Conservation (phyloP, 1,140 invertebrate species). For the Ceratosolen solmsi region DNA sequence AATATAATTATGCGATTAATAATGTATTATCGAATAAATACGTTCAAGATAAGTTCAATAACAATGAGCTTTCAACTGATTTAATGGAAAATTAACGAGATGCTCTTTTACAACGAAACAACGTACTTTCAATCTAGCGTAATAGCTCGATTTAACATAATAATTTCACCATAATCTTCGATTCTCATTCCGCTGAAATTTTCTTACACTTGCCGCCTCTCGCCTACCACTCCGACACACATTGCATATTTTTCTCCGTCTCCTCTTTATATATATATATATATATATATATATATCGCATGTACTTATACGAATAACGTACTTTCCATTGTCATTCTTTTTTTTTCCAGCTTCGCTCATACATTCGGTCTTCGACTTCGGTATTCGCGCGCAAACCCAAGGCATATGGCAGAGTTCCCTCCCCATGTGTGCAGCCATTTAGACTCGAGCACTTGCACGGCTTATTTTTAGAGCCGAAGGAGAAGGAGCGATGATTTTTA, state of each 20-base stretch:
- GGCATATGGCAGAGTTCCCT: neutral
- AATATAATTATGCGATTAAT: no score
- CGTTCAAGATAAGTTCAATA: no score
- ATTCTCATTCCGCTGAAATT: no score
- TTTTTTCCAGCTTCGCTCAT: neutral
- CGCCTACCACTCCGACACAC: neutral
- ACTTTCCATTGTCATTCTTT: neutral
- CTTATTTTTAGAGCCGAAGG: conserved; percentile 7
- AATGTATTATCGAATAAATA: no score
- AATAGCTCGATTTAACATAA: no score
- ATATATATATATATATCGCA: no score
- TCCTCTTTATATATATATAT: neutral
- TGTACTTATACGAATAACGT: neutral
- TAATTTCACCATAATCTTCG: no score
- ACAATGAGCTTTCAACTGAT: no score
- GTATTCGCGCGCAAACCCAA: neutral
- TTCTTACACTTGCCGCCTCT: no score
- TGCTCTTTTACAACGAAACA: no score
- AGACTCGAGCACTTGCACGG: neutral
- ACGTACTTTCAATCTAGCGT: no score
- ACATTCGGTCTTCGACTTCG: neutral
- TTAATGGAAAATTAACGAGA: no score
- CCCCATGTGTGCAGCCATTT: neutral
- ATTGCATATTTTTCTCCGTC: neutral
- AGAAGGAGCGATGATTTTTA: conserved; percentile 1